A percentile compares a stretch with the other conserved stretches of the same genome.
Evolutionary conservation across 2,113 vertebrate species (phyloP).

Genomic region (Larimichthys crocea): DNA sequence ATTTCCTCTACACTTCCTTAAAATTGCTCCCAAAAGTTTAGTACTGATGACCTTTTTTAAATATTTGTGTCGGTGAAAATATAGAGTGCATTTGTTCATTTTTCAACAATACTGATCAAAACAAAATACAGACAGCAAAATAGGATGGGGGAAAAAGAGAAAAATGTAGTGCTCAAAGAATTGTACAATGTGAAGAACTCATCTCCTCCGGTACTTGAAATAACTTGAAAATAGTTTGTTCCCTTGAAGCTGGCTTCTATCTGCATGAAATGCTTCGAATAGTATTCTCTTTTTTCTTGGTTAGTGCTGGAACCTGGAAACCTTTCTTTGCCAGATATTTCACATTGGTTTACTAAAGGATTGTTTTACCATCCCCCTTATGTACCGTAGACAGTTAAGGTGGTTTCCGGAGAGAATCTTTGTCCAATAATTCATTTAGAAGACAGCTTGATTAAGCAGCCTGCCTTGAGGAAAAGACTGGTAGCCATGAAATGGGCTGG

Average conservation of each 20-base stretch:
- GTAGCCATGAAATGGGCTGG: constrained; percentile 12
- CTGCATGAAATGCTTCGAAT: not conserved
- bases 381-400: not conserved
- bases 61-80: too few relatives aligned
- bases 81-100: too few relatives aligned
- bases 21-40: not conserved
- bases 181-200: not conserved
- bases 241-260: not conserved
- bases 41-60: not conserved
- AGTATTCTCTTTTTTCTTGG: not conserved
- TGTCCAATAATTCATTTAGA: constrained; percentile 21
- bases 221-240: not conserved
- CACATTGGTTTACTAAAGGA: too few relatives aligned
- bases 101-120: too few relatives aligned
- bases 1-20: constrained; percentile 1
- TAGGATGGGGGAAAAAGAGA: too few relatives aligned
- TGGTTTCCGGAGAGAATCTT: not conserved
- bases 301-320: not conserved
- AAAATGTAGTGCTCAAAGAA: too few relatives aligned
- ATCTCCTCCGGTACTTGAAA: not conserved
- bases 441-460: constrained; percentile 42
- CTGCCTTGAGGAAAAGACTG: constrained; percentile 25
- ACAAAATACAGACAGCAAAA: too few relatives aligned
- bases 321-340: not conserved
- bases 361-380: not conserved